Percentiles rank a stretch among this genome's conserved stretches.
These are phyloP conservation scores for Morbakka virulenta DNA, from an alignment of 30 jellyfish, hydroid and myxozoan genomes.

Conservation along the genomic window DNA sequence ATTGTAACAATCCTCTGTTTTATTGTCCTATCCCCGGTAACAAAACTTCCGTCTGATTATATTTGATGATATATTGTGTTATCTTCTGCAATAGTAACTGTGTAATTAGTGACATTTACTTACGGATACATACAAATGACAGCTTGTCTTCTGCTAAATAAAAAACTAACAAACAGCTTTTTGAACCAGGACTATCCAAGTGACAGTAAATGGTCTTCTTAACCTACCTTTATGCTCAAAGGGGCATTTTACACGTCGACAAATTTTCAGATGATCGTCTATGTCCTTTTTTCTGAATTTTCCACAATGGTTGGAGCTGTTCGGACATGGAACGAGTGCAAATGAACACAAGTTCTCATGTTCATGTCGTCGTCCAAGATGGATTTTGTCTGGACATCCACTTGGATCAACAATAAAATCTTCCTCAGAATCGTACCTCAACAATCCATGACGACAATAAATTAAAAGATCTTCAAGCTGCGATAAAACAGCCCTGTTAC, in stretches of 20 bases:
- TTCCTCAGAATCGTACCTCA: slow-evolving; percentile 75
- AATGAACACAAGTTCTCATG: slow-evolving; percentile 64
- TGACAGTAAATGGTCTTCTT: no score
- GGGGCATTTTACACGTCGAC: slow-evolving; percentile 59
- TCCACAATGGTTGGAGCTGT: slow-evolving; percentile 86
- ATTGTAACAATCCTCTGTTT: no score
- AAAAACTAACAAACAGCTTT: no score
- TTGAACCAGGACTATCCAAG: no score
- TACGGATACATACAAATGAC: no score
- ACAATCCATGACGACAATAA: slow-evolving; percentile 75
- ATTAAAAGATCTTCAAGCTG: slow-evolving; percentile 76
- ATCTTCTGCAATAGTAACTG: no score
- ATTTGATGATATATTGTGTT: no score
- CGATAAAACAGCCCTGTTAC: slow-evolving; percentile 82
- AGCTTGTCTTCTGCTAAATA: no score
- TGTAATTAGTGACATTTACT: no score
- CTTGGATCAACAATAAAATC: slow-evolving; percentile 66
- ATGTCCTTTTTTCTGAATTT: slow-evolving; percentile 69
- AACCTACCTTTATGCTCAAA: slow-evolving; percentile 49
- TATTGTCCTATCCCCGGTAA: no score
- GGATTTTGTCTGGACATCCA: slow-evolving; percentile 73
- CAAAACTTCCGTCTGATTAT: no score
- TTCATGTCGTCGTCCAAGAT: slow-evolving; percentile 55
- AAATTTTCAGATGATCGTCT: slow-evolving; percentile 55
- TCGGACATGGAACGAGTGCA: slow-evolving; percentile 90